These are phyloP conservation scores for Alauda arvensis DNA, from an alignment of 2,797 vertebrate genomes.

Conservation along the genomic window DNA sequence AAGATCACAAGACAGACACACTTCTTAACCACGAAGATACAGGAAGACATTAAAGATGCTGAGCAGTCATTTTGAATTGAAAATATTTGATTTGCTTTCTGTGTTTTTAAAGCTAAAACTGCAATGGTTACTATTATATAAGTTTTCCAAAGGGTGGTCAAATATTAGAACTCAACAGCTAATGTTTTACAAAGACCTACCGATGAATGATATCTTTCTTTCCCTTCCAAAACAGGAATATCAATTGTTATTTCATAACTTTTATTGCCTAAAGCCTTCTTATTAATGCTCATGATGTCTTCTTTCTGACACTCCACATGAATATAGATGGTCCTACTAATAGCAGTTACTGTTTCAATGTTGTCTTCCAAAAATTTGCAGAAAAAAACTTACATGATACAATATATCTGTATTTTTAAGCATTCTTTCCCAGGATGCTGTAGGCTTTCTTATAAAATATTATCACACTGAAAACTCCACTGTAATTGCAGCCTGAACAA, in stretches of 20 bases:
- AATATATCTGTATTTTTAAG: neutral
- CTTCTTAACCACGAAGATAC: conserved; percentile 2
- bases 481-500: neutral
- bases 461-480: neutral
- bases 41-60: neutral
- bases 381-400: neutral
- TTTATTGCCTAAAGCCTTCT: neutral
- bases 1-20: conserved; percentile 30
- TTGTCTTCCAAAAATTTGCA: neutral
- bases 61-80: neutral
- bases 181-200: neutral
- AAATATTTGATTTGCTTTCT: neutral
- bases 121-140: neutral
- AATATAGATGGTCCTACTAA: neutral
- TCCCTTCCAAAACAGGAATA: neutral
- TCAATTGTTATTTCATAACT: neutral
- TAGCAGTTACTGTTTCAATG: neutral
- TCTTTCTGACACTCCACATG: neutral
- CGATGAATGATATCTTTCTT: accelerated
- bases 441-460: neutral
- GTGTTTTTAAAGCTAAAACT: neutral
- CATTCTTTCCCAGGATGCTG: neutral
- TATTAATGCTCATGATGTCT: neutral
- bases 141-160: neutral
- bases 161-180: neutral